These are phyloP conservation scores for Orycteropus afer DNA, from an alignment of 2,113 vertebrate species.

Conservation along the genomic window DNA sequence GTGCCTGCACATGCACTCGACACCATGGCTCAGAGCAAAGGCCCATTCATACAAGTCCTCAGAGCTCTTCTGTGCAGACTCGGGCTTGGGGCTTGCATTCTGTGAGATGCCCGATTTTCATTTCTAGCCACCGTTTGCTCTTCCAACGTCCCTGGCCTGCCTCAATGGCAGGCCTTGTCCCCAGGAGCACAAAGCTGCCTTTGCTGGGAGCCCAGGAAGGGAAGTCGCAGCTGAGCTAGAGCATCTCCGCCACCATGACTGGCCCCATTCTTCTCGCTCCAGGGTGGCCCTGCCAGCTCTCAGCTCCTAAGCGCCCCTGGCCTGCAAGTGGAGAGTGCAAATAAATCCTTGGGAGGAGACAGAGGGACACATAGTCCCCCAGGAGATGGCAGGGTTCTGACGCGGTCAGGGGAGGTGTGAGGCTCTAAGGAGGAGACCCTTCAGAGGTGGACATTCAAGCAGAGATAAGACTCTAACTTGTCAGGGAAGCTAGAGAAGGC, in stretches of 20 bases:
- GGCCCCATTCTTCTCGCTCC: constrained; percentile 30
- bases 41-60: not conserved
- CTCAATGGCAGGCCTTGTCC: constrained; percentile 72
- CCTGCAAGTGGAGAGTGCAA: not conserved
- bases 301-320: not conserved
- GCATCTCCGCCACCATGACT: not conserved
- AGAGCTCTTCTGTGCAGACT: not conserved
- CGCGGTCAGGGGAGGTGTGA: not conserved
- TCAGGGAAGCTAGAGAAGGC: not conserved
- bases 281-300: not conserved
- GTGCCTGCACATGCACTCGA: not conserved
- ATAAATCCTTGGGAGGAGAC: constrained; percentile 18
- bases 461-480: not conserved
- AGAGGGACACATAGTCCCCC: rapidly evolving
- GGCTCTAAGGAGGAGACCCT: not conserved
- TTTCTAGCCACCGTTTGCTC: not conserved
- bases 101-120: not conserved
- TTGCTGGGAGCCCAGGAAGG: constrained; percentile 47
- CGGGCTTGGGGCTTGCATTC: not conserved
- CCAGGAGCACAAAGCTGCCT: constrained; percentile 60
- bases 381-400: not conserved
- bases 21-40: not conserved
- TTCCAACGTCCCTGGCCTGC: not conserved
- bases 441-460: not conserved
- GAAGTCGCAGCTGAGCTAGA: constrained; percentile 38